phyloP scores from a whole-genome alignment of 2,888 invertebrate species.

The Cantharis rufa region DNA sequence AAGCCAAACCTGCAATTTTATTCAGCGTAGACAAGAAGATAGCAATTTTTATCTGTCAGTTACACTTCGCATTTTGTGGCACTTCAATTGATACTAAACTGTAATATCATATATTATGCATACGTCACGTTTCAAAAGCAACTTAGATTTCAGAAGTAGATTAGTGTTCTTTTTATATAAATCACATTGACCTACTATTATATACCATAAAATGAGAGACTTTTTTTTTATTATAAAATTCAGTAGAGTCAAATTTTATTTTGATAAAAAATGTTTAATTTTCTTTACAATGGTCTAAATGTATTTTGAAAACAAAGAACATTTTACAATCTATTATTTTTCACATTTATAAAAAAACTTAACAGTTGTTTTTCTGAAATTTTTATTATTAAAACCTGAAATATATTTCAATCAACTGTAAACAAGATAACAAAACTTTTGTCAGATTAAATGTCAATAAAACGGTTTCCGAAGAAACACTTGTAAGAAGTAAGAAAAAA shows the following conservation, averaged over 20 bases:
- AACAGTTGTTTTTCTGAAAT: background rate
- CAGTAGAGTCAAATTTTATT: background rate
- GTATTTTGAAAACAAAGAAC: background rate
- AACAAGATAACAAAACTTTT: constrained; percentile 1
- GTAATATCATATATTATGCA: constrained; percentile 23
- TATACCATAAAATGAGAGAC: background rate
- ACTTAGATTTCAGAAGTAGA: constrained; percentile 9
- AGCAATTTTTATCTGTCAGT: constrained; percentile 29
- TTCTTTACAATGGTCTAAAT: background rate
- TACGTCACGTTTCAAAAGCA: constrained; percentile 10
- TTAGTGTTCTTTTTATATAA: background rate
- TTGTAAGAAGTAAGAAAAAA: background rate
- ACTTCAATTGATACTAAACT: constrained; percentile 24
- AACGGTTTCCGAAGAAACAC: background rate
- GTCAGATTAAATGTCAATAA: constrained; percentile 3
- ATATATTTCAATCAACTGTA: background rate
- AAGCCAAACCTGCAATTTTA: constrained; percentile 21
- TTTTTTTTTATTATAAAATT: background rate
- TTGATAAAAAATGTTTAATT: background rate
- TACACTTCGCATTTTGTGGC: constrained; percentile 23
- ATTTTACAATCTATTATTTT: background rate
- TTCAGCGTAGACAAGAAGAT: constrained; percentile 18
- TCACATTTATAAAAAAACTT: background rate
- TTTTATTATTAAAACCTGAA: background rate
- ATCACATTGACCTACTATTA: background rate